phyloP scores from a whole-genome alignment of 2,113 vertebrate genomes.

The Tetrao urogallus region DNA sequence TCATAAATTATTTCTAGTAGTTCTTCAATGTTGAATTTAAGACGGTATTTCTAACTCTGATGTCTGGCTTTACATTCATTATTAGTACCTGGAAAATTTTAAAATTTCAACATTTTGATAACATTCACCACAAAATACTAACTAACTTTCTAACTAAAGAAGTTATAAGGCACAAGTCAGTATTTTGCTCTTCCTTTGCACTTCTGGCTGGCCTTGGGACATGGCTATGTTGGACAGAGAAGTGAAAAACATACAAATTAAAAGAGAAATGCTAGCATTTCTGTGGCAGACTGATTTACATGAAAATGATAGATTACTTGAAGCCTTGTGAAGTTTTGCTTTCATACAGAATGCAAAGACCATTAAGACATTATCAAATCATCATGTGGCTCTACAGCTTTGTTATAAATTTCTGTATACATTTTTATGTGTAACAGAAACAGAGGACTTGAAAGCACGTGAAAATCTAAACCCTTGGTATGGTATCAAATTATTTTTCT shows the following conservation, averaged over 20 bases:
- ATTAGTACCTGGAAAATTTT: background rate
- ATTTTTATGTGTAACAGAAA: background rate
- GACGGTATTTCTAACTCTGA: background rate
- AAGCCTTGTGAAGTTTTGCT: background rate
- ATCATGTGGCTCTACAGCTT: background rate
- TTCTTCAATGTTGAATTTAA: background rate
- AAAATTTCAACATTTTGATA: background rate
- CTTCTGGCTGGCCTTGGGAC: background rate
- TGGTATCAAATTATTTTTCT: background rate
- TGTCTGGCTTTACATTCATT: background rate
- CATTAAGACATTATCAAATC: conserved; percentile 2
- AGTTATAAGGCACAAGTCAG: background rate
- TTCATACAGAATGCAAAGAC: background rate
- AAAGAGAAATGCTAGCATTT: background rate
- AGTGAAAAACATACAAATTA: background rate
- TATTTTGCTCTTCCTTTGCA: background rate
- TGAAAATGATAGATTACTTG: background rate
- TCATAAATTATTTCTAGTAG: background rate
- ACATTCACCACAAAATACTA: background rate
- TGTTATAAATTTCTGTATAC: background rate
- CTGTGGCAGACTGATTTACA: background rate
- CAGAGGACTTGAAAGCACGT: background rate
- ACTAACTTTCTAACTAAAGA: background rate
- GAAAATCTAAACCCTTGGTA: background rate
- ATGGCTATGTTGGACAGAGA: background rate